Conservation (phyloP, 2,888 invertebrate species). For the Erebia palarica region DNA sequence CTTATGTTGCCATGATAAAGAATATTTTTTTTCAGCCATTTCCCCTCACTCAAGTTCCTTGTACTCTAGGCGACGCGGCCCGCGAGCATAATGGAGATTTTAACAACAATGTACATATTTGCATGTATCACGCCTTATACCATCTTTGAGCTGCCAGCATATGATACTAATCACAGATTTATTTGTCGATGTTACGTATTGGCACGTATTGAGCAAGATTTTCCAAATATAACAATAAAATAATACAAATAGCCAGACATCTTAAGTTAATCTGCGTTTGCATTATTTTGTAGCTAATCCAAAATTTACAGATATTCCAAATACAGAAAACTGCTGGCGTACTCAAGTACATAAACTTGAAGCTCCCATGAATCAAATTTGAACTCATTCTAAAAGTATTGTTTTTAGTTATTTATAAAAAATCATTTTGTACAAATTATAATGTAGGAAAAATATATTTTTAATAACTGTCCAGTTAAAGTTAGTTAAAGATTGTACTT, state of each 20-base stretch:
- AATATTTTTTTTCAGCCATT: not conserved
- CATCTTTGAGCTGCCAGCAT: slow-evolving; percentile 26
- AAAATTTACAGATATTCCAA: not conserved
- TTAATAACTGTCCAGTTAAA: not conserved
- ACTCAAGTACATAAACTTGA: no score
- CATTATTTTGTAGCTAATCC: not conserved
- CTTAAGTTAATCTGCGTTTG: not conserved
- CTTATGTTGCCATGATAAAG: no score
- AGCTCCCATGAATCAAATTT: not conserved
- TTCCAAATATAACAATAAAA: not conserved
- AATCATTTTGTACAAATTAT: not conserved
- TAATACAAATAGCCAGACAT: not conserved
- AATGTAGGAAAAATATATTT: not conserved
- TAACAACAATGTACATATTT: not conserved
- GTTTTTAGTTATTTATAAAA: no score
- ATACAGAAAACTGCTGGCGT: no score
- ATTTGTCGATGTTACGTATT: slow-evolving; percentile 24
- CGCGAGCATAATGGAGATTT: not conserved
- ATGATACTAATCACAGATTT: slow-evolving; percentile 28
- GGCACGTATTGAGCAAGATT: slow-evolving; percentile 33
- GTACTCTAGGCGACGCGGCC: no score
- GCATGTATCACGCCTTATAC: not conserved
- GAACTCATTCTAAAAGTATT: not conserved
- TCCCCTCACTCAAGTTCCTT: not conserved
- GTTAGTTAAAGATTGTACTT: not conserved